These are phyloP conservation scores for Axea sp. DNA, from an alignment of 2,888 invertebrate species.

Conservation along the genomic window DNA sequence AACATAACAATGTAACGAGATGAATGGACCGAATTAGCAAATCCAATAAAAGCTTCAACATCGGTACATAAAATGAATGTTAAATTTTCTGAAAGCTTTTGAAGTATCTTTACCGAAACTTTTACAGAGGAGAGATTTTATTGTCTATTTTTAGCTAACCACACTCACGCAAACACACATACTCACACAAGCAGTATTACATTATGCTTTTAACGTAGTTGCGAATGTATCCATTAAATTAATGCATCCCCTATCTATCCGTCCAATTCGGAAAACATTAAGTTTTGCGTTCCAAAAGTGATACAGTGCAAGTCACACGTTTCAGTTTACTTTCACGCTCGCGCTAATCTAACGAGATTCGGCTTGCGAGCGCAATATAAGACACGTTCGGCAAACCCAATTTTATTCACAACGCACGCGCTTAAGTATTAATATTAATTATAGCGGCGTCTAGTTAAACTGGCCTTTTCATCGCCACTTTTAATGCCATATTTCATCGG, in stretches of 20 bases:
- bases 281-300: constrained; percentile 48
- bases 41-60: constrained; percentile 38
- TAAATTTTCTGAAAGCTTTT: constrained; percentile 47
- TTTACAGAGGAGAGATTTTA: constrained; percentile 44
- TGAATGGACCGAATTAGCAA: constrained; percentile 23
- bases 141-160: constrained; percentile 50
- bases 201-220: constrained; percentile 22
- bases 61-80: constrained; percentile 30
- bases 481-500: constrained; percentile 7
- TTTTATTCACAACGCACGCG: constrained; percentile 22
- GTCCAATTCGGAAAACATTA: constrained; percentile 54
- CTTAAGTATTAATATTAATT: constrained; percentile 30
- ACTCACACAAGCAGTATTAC: constrained; percentile 20
- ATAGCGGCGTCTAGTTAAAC: constrained; percentile 4
- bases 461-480: constrained; percentile 14
- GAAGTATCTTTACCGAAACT: constrained; percentile 36
- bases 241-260: constrained; percentile 48
- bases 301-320: constrained; percentile 34
- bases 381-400: constrained; percentile 34
- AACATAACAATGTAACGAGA: constrained; percentile 32
- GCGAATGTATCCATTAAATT: constrained; percentile 48
- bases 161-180: too few relatives aligned
- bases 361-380: constrained; percentile 26
- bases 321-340: constrained; percentile 33
- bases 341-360: constrained; percentile 36